Evolutionary conservation across 2,113 vertebrate genomes (phyloP).

Genomic region (Stercorarius parasiticus): DNA sequence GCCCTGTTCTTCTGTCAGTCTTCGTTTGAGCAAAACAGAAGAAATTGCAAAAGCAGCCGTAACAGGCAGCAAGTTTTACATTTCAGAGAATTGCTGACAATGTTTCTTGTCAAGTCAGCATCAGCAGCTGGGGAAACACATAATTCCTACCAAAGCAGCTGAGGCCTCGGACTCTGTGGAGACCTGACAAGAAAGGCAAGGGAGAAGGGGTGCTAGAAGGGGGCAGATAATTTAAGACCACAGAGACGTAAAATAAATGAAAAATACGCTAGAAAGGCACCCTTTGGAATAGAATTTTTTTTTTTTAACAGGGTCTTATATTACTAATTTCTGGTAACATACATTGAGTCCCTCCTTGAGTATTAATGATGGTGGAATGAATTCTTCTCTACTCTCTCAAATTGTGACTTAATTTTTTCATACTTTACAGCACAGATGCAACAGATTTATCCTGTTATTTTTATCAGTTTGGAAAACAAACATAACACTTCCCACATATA

Average conservation of each 20-base stretch:
- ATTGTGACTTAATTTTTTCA: neutral
- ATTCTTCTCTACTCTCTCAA: neutral
- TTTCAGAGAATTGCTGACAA: neutral
- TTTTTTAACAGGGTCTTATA: neutral
- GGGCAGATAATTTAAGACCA: neutral
- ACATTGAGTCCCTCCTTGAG: neutral
- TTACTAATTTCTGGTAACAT: neutral
- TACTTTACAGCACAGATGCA: neutral
- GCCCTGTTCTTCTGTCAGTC: neutral
- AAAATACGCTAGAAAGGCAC: neutral
- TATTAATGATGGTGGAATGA: neutral
- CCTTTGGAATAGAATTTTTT: neutral
- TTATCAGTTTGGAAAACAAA: slow-evolving; percentile 36
- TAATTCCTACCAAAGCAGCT: neutral
- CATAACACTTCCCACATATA: neutral
- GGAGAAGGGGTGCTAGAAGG: neutral
- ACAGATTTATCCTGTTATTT: slow-evolving; percentile 13
- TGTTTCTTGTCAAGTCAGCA: neutral
- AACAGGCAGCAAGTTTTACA: neutral
- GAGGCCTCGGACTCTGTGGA: neutral
- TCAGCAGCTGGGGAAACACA: neutral
- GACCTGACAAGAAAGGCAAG: neutral
- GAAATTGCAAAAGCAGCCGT: neutral
- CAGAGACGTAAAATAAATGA: neutral
- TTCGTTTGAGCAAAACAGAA: neutral